Base-by-base conservation (phyloP, 2,888 invertebrate species). In the Achlya flavicornis region DNA sequence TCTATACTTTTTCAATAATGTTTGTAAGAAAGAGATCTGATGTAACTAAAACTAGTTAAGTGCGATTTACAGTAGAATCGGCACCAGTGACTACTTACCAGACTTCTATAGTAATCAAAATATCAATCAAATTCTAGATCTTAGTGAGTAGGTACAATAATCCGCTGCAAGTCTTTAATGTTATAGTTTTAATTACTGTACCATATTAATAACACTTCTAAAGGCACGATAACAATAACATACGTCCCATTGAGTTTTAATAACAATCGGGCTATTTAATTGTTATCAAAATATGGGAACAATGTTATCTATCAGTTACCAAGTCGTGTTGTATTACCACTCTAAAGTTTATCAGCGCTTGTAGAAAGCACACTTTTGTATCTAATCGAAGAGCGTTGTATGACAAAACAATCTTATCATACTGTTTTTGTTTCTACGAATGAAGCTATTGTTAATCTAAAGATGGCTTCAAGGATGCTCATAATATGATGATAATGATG, bases 241-340 rank as follows among this genome's bases (percentile, higher is more conserved):
- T 38, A 38, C 5, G 38, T 38, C 10, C 7, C n/a, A n/a, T n/a
- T 46, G 0, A 43, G 4, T 7, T 19, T 19, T 10, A 16, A 53
- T 19, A 53, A 53, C 16, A 19, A 19, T 16, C 48, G 48, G 19
- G 3, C 1, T 19, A 10, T 16, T 48, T 16, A 48, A 48, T 10
- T 53, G n/a, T 53, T 53, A 53, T 53, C 19, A 53, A 19, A 53
- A 53, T 19, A 19, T 3, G 1, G 19, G 19, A 19, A 53, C 19
- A 53, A 53, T 53, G 53, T 53, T 53, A 53, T 53, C 53, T 53
- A 53, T 53, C 53, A 53, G 53, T 53, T 53, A 53, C 19, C 53
- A 53, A 10, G 16, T 19, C 53, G n/a, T 7, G 35, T 35, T 35
- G 35, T 26, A 26, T 26, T 26, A 26, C 26, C 26, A 26, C 26